phyloP scores from a whole-genome alignment of 2,888 invertebrate species.

The Strigamia maritima region DNA sequence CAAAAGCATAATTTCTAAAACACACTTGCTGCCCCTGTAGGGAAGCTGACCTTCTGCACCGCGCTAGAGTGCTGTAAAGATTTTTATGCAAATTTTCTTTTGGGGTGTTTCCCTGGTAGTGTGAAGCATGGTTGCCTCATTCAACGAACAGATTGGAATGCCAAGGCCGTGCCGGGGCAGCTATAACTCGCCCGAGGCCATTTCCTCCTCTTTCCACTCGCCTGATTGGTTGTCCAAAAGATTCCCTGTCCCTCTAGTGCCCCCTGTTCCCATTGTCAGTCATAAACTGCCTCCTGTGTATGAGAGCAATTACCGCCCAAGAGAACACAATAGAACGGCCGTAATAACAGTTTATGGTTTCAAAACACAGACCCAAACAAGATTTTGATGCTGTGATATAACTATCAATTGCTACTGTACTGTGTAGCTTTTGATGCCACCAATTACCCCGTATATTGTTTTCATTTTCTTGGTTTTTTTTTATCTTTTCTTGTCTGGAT shows the following conservation, averaged over 20 bases:
- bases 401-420: background rate
- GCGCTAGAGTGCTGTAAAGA: background rate
- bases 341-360: conserved; percentile 15
- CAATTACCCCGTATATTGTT: background rate
- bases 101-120: background rate
- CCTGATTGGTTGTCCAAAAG: conserved; percentile 1
- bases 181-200: conserved; percentile 1
- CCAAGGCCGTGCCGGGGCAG: conserved; percentile 10
- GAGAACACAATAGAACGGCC: conserved; percentile 10
- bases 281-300: conserved; percentile 15
- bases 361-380: conserved; percentile 10
- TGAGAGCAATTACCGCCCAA: conserved; percentile 5
- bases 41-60: background rate
- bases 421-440: background rate
- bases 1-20: background rate
- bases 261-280: conserved; percentile 15
- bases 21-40: background rate
- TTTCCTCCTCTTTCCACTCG: conserved; percentile 1
- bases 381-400: conserved; percentile 10
- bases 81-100: conserved; percentile 10
- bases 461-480: background rate
- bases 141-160: conserved; percentile 5
- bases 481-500: background rate
- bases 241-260: conserved; percentile 1
- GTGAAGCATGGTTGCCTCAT: background rate